Conservation (phyloP, 2,888 invertebrate genomes). For the Ophraella communa region DNA sequence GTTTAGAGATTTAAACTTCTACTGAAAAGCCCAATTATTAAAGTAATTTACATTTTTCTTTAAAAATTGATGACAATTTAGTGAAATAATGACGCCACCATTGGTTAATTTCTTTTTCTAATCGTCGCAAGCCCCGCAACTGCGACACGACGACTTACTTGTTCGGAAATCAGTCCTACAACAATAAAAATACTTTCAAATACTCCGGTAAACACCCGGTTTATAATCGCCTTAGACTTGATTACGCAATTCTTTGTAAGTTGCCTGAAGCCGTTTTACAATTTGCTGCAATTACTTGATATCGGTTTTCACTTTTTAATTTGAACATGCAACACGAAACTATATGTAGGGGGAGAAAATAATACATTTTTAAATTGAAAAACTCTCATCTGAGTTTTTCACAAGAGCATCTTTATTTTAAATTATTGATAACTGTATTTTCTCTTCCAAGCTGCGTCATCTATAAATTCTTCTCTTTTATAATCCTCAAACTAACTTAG, state of each 20-base stretch:
- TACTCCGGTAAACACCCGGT: slow-evolving; percentile 41
- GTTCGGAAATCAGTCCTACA: slow-evolving; percentile 49
- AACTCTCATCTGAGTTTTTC: not conserved
- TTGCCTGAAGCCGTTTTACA: slow-evolving; percentile 30
- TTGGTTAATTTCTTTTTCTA: not conserved
- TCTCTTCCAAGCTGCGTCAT: too few species aligned
- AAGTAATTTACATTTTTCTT: too few species aligned
- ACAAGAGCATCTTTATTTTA: too few species aligned
- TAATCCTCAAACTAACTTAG: too few species aligned
- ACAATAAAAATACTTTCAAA: slow-evolving; percentile 51
- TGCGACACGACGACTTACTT: slow-evolving; percentile 27
- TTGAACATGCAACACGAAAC: slow-evolving; percentile 1
- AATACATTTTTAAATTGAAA: not conserved
- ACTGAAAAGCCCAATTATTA: too few species aligned
- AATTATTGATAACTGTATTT: too few species aligned
- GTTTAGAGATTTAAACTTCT: too few species aligned
- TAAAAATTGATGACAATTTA: too few species aligned
- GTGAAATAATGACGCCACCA: not conserved
- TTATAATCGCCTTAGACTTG: slow-evolving; percentile 47
- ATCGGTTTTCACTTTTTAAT: slow-evolving; percentile 19
- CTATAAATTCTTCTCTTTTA: too few species aligned
- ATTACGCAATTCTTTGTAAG: slow-evolving; percentile 43
- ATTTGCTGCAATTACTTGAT: slow-evolving; percentile 39
- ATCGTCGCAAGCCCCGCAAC: slow-evolving; percentile 15
- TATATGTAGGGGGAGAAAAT: not conserved